These are phyloP conservation scores for Amphipoea oculea DNA, from an alignment of 2,888 invertebrate genomes.

Conservation along the genomic window DNA sequence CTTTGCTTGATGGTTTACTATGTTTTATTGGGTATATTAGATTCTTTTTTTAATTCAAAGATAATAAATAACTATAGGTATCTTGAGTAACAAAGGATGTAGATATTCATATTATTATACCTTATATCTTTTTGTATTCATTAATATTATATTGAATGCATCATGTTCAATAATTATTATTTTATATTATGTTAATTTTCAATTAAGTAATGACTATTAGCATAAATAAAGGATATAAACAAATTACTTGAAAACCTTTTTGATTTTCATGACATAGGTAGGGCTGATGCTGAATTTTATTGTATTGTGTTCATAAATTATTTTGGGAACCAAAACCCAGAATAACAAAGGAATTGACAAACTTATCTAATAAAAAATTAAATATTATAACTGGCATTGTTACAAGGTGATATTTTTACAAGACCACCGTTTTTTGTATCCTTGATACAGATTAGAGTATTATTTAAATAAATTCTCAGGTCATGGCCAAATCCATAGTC, in stretches of 20 bases:
- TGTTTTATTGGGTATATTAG: not conserved
- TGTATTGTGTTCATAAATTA: not conserved
- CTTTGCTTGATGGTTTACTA: not conserved
- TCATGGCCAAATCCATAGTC: constrained; percentile 53
- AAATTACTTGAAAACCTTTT: not conserved
- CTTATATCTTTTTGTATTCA: not conserved
- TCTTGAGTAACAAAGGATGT: not conserved
- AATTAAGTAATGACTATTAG: not conserved
- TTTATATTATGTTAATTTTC: not conserved
- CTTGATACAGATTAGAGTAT: constrained; percentile 15
- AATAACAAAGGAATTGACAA: constrained; percentile 19
- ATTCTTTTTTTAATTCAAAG: not conserved
- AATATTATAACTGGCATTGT: not conserved
- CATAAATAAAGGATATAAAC: not conserved
- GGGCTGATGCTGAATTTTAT: not conserved
- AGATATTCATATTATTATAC: not conserved
- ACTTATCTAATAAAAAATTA: not conserved
- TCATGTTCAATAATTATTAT: not conserved
- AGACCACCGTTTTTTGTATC: not conserved
- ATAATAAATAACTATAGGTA: not conserved
- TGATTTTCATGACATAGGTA: not conserved
- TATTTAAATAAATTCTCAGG: constrained; percentile 35
- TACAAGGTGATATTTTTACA: not conserved
- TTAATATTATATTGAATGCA: constrained; percentile 11
- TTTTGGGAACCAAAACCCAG: constrained; percentile 4